These are phyloP conservation scores for Limenitis camilla DNA, from an alignment of 2,888 invertebrate species.

Conservation along the genomic window DNA sequence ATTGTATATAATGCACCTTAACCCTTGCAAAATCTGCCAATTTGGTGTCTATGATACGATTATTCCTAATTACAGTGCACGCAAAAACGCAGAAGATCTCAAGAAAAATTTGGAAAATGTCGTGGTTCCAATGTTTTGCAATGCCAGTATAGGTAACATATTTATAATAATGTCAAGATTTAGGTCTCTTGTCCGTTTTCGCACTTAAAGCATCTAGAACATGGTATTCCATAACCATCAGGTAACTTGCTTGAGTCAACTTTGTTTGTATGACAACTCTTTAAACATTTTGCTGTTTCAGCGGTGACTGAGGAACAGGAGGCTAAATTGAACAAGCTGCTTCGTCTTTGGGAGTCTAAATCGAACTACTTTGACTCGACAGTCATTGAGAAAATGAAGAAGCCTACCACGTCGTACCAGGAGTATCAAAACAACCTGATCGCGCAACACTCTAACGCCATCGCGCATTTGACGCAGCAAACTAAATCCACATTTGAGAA, in stretches of 20 bases:
- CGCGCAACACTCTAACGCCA: slow-evolving; percentile 84
- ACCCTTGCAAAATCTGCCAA: slow-evolving; percentile 46
- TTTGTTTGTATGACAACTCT: slow-evolving; percentile 52
- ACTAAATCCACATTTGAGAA: slow-evolving; percentile 90
- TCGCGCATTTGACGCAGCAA: slow-evolving; percentile 83
- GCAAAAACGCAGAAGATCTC: slow-evolving; percentile 95
- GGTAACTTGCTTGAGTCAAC: slow-evolving; percentile 64
- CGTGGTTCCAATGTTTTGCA: slow-evolving; percentile 98
- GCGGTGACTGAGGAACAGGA: slow-evolving; percentile 91
- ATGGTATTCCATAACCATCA: slow-evolving; percentile 63
- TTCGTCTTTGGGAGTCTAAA: slow-evolving; percentile 98
- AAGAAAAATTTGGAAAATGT: slow-evolving; percentile 95
- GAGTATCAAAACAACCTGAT: slow-evolving; percentile 91
- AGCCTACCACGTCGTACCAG: slow-evolving; percentile 90
- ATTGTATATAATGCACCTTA: slow-evolving; percentile 22
- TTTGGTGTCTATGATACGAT: slow-evolving; percentile 71
- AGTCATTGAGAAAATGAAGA: slow-evolving; percentile 89
- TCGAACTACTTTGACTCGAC: slow-evolving; percentile 88
- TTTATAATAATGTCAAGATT: slow-evolving; percentile 72
- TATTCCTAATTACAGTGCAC: slow-evolving; percentile 84
- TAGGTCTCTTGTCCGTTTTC: slow-evolving; percentile 67
- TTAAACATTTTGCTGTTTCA: slow-evolving; percentile 69
- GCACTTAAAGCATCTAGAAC: slow-evolving; percentile 59
- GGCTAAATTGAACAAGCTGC: slow-evolving; percentile 92
- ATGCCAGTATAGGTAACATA: slow-evolving; percentile 85